A percentile compares a stretch with the other conserved stretches of the same genome.
Evolutionary conservation across 2,113 vertebrate genomes (phyloP).

Genomic region (Rallus limicola): DNA sequence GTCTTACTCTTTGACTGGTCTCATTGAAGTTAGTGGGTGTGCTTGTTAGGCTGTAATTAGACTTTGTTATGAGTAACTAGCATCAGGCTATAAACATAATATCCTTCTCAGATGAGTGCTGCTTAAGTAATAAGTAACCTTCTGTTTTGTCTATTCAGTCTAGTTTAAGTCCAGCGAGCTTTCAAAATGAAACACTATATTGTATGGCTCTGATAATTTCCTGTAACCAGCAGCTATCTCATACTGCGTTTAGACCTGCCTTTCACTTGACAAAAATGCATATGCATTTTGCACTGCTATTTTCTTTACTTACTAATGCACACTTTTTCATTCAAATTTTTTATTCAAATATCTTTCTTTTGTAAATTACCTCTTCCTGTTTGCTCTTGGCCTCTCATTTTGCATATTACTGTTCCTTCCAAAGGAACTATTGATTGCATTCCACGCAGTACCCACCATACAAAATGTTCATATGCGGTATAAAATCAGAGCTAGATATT

Average conservation of each 20-base stretch:
- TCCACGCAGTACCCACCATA: not conserved
- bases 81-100: constrained; percentile 8
- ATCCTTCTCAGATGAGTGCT: constrained; percentile 21
- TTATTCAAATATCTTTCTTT: not conserved
- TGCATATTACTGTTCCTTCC: not conserved
- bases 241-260: not conserved
- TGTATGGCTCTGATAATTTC: not conserved
- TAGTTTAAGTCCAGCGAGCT: not conserved
- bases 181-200: constrained; percentile 11
- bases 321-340: not conserved
- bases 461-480: not conserved
- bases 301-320: not conserved
- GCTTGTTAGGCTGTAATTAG: constrained; percentile 41
- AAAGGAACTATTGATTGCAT: not conserved
- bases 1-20: not conserved
- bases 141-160: constrained; percentile 11
- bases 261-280: not conserved
- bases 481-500: not conserved
- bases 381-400: not conserved
- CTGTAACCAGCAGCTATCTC: not conserved
- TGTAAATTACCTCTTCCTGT: not conserved
- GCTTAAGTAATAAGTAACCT: constrained; percentile 8
- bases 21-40: constrained; percentile 28
- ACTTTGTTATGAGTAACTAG: constrained; percentile 49
- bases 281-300: not conserved